phyloP scores from a whole-genome alignment of 1,140 invertebrate species.

The Acyrthosiphon pisum region DNA sequence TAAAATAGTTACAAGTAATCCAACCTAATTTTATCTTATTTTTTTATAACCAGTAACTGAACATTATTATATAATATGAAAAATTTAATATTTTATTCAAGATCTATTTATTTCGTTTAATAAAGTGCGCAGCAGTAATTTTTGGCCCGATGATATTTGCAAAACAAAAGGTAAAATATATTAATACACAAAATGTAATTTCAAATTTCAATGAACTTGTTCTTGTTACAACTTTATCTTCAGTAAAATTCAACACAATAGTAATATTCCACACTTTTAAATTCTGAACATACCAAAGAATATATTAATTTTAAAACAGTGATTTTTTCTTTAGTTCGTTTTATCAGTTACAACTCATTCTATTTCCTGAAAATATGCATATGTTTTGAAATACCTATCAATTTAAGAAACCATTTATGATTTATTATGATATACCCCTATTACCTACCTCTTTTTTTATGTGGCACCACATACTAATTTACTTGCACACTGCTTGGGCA shows the following conservation, averaged over 20 bases:
- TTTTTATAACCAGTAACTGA: background rate
- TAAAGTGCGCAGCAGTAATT: background rate
- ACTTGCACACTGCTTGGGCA: too few relatives aligned
- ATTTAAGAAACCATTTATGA: background rate
- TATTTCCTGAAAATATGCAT: too few relatives aligned
- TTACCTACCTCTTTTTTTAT: too few relatives aligned
- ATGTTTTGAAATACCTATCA: background rate
- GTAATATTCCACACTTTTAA: background rate
- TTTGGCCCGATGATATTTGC: background rate
- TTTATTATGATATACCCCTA: too few relatives aligned
- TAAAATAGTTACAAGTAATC: background rate
- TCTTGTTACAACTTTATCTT: background rate
- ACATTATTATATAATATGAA: background rate
- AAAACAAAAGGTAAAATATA: background rate
- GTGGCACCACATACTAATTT: too few relatives aligned
- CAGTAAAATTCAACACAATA: background rate
- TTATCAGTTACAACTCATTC: background rate
- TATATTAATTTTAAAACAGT: background rate
- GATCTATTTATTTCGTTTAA: background rate
- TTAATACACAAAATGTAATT: background rate
- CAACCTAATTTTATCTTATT: background rate
- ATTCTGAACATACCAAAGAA: background rate
- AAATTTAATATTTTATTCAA: background rate
- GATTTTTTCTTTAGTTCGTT: background rate
- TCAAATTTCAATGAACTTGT: background rate